Percentiles rank a stretch among this genome's conserved stretches.
phyloP scores from a whole-genome alignment of 2,113 vertebrate genomes.

The Corythoichthys intestinalis region DNA sequence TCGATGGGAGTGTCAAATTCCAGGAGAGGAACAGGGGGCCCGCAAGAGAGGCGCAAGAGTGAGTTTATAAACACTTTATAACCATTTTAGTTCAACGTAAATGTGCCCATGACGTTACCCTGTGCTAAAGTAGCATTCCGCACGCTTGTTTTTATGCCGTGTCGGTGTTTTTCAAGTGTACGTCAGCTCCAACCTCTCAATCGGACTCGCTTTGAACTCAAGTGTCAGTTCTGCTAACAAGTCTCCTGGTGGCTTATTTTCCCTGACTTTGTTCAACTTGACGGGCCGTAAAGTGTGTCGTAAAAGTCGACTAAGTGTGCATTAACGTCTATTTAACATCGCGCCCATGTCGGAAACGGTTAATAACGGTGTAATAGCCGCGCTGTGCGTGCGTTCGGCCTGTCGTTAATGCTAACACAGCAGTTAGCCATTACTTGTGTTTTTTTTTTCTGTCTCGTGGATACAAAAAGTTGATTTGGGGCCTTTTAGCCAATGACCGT shows the following conservation, averaged over 20 bases:
- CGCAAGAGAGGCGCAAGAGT: constrained; percentile 74
- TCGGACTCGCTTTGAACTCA: constrained; percentile 58
- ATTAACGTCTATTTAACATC: not conserved
- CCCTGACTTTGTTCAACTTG: not conserved
- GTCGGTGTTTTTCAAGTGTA: constrained; percentile 10
- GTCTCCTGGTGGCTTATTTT: constrained; percentile 24
- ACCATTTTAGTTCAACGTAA: constrained; percentile 40
- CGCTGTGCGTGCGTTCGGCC: constrained; percentile 47
- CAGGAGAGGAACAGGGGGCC: constrained; percentile 69
- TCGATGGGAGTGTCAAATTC: constrained; percentile 79
- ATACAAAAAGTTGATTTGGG: constrained; percentile 60
- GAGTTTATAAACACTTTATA: constrained; percentile 80
- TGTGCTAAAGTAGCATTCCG: not conserved
- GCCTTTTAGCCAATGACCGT: constrained; percentile 56
- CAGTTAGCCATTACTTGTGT: constrained; percentile 48
- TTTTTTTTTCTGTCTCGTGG: constrained; percentile 35
- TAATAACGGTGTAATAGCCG: constrained; percentile 34
- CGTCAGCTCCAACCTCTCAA: constrained; percentile 45
- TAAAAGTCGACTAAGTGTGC: not conserved
- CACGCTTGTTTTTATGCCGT: constrained; percentile 19
- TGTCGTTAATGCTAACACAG: constrained; percentile 56
- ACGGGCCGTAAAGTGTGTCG: not conserved
- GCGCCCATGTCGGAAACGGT: constrained; percentile 18
- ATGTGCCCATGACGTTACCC: constrained; percentile 12
- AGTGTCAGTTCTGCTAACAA: constrained; percentile 64